Base-by-base conservation (phyloP, 2,888 invertebrate genomes). In the Tenthredo scrophulariae region DNA sequence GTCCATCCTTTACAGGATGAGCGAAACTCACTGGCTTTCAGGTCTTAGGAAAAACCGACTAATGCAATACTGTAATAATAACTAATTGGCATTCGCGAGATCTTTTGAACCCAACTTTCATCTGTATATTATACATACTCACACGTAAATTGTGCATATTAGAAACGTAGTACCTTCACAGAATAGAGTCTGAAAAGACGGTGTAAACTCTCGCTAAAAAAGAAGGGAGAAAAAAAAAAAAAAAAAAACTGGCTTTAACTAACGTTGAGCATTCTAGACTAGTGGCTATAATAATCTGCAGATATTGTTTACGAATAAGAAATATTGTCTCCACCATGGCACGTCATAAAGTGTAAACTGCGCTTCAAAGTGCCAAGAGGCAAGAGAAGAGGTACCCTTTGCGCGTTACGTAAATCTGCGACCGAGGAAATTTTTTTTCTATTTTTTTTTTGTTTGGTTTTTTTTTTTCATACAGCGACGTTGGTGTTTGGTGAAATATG, bases 281-380 rank as follows among this genome's bases (percentile, higher is more conserved):
- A 18, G 67, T 15, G n/a, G 33, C 13, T 6, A 18, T 18, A 33
- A 67, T 67, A 33, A 67, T 67, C 4, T 29, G 67, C 15, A 26
- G 67, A 67, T 67, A 67, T 67, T 67, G 29, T 67, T 33, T 33
- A 33, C 18, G 33, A 67, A 67, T 62, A 26, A 33, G 67, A 33
- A 67, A 33, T 67, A 67, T 67, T 33, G 33, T 33, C 67, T 67
- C 1, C 33, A 33, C 15, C 5, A 33, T 18, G 33, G 10, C 15
- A 67, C 67, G 67, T 67, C 67, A 67, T 33, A 6, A 33, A 33
- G 29, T 67, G 33, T 67, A 67, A 67, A 67, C 67, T 67, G 67
- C 67, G 33, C 5, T 67, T 67, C 67, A 18, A 67, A 67, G 67
- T 67, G 67, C 15, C 29, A 67, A 33, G 67, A 26, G 33, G 33